These are phyloP conservation scores for Psophia crepitans DNA, from an alignment of 2,113 vertebrate genomes.

Conservation along the genomic window DNA sequence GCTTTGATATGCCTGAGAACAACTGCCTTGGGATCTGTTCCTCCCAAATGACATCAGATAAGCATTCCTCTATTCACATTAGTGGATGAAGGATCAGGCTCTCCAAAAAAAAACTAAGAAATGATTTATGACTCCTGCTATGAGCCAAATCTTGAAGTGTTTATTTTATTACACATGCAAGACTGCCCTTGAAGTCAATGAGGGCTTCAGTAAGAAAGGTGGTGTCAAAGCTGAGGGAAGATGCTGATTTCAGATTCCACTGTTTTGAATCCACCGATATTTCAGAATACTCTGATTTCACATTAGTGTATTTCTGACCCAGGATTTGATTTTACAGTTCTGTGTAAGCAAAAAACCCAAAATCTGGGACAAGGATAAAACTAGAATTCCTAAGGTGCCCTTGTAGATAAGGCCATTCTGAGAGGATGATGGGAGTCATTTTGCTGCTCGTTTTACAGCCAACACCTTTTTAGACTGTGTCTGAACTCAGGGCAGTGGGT, in stretches of 20 bases:
- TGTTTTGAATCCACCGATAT: not conserved
- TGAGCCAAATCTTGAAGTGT: not conserved
- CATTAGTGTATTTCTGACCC: not conserved
- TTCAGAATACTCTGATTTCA: not conserved
- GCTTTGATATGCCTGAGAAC: slow-evolving; percentile 52
- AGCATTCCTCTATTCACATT: not conserved
- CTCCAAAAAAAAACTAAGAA: slow-evolving; percentile 3
- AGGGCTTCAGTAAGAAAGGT: not conserved
- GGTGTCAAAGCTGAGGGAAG: not conserved
- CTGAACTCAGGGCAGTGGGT: not conserved
- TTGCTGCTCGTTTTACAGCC: not conserved
- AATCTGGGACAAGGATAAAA: not conserved
- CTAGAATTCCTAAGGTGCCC: not conserved
- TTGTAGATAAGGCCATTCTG: not conserved
- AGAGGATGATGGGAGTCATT: not conserved
- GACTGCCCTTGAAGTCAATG: not conserved
- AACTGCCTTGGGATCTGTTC: slow-evolving; percentile 11
- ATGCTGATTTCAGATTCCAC: not conserved
- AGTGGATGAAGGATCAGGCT: slow-evolving; percentile 5
- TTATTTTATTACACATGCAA: not conserved
- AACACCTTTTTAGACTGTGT: not conserved
- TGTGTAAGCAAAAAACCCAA: not conserved
- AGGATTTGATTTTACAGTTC: not conserved
- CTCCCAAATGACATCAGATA: slow-evolving; percentile 3
- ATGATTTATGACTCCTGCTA: slow-evolving; percentile 36